These are phyloP conservation scores for Listrodromus nycthemerus DNA, from an alignment of 2,888 invertebrate species.

Conservation along the genomic window DNA sequence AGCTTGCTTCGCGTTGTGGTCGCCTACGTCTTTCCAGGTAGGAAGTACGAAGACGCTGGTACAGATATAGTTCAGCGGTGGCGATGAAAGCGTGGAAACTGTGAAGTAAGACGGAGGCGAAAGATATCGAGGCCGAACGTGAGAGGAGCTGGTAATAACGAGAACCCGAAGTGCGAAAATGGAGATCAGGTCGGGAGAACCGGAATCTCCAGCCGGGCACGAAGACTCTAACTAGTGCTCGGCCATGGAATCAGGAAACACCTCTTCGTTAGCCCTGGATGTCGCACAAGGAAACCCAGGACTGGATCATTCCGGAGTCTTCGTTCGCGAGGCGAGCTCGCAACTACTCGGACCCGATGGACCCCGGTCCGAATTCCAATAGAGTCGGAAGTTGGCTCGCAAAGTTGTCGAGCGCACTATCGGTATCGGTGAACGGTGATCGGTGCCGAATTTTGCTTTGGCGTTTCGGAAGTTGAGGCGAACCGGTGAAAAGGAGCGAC, in stretches of 20 bases:
- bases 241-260: conserved; percentile 52
- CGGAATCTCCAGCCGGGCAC: conserved; percentile 42
- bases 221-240: conserved; percentile 52
- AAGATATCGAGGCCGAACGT: conserved; percentile 56
- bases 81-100: conserved; percentile 44
- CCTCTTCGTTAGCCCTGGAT: conserved; percentile 63
- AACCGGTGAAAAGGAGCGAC: neutral
- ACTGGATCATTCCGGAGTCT: conserved; percentile 53
- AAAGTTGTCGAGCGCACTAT: conserved; percentile 23
- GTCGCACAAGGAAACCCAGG: conserved; percentile 50
- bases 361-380: conserved; percentile 48
- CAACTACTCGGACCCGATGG: conserved; percentile 24
- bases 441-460: too few species aligned
- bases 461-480: conserved; percentile 13
- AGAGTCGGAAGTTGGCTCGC: conserved; percentile 41
- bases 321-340: conserved; percentile 51
- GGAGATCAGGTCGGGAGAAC: conserved; percentile 34
- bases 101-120: conserved; percentile 39
- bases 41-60: conserved; percentile 25
- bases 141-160: conserved; percentile 54
- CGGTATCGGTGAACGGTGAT: conserved; percentile 2
- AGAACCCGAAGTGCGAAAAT: conserved; percentile 61
- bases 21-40: conserved; percentile 53
- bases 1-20: conserved; percentile 59
- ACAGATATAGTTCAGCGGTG: neutral